These are phyloP conservation scores for Varanus komodoensis DNA, from an alignment of 2,113 vertebrate genomes.

Conservation along the genomic window DNA sequence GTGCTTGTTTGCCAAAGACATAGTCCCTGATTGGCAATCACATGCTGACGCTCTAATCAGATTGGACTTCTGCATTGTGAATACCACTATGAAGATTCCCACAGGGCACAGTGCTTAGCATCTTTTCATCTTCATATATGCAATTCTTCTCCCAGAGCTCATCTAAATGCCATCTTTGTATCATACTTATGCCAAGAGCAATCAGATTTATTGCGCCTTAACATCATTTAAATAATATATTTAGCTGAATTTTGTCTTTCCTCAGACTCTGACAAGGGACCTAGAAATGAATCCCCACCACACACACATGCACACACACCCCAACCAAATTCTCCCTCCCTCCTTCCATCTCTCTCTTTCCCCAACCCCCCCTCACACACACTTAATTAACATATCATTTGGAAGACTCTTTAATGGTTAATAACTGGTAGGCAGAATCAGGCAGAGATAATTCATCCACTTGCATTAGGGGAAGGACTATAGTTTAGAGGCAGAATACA, in stretches of 20 bases:
- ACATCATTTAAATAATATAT: conserved; percentile 29
- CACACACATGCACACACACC: neutral
- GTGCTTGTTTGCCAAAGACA: neutral
- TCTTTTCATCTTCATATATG: neutral
- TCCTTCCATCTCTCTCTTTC: neutral
- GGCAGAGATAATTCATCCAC: neutral
- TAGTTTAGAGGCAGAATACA: neutral
- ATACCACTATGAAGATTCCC: neutral
- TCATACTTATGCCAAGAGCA: neutral
- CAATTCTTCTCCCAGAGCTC: neutral
- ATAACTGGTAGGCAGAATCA: neutral
- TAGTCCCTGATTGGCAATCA: neutral
- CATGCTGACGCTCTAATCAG: neutral
- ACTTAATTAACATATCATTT: conserved; percentile 11
- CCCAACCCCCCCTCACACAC: neutral
- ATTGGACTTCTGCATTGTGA: conserved; percentile 11
- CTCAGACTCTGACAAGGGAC: conserved; percentile 3
- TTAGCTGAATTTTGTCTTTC: conserved; percentile 5
- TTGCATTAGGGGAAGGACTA: neutral
- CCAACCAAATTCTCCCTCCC: no score
- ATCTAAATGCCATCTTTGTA: conserved; percentile 20
- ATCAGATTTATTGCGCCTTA: conserved; percentile 28
- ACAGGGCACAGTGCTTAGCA: neutral
- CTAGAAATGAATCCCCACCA: conserved; percentile 25
- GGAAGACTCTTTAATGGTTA: conserved; percentile 20